Base-by-base conservation (phyloP, 1,140 invertebrate species). In the Mya arenaria region DNA sequence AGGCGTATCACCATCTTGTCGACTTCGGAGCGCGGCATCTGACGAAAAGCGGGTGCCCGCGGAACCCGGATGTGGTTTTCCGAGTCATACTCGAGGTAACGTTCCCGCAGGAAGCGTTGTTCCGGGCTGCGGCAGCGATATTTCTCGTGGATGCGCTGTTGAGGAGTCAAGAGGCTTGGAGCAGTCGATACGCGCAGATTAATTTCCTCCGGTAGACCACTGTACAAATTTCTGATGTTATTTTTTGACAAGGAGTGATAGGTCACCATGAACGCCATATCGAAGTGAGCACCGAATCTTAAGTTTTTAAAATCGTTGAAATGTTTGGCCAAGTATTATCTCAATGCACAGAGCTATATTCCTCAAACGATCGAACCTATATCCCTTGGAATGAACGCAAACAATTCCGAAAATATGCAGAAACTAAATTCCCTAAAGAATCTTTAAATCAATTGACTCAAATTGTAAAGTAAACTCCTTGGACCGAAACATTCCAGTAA, bases 221-320 rank as follows among this genome's bases (percentile, higher is more conserved):
- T 75, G 55, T 88, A 88, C 1, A 88, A 30, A 41, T 88, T 84
- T 19, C 86, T 75, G 30, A 88, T 88, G 60, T 88, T 88, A 48
- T 82, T 63, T 36, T 85, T 82, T 4, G 84, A 62, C 10, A 88
- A 77, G 8, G 25, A 63, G 32, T 82, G 81, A 66, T 82, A 84
- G 15, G 85, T 86, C 36, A 88, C 68, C 44, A 71, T 83, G 78
- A 88, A 88, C 15, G 79, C 79, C 79, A 82, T 82, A 17, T 68
- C 19, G 6, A 15, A 19, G 17, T n/a, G n/a, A n/a, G n/a, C n/a
- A n/a, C n/a, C n/a, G n/a, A n/a, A n/a, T n/a, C n/a, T n/a, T n/a
- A n/a, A n/a, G n/a, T n/a, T n/a, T n/a, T n/a, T n/a, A n/a, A n/a
- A n/a, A n/a, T n/a, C n/a, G n/a, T n/a, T n/a, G n/a, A n/a, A n/a